A percentile compares a stretch with the other conserved stretches of the same genome.
Conservation (phyloP, 2,113 vertebrate genomes). For the Gallinago media region DNA sequence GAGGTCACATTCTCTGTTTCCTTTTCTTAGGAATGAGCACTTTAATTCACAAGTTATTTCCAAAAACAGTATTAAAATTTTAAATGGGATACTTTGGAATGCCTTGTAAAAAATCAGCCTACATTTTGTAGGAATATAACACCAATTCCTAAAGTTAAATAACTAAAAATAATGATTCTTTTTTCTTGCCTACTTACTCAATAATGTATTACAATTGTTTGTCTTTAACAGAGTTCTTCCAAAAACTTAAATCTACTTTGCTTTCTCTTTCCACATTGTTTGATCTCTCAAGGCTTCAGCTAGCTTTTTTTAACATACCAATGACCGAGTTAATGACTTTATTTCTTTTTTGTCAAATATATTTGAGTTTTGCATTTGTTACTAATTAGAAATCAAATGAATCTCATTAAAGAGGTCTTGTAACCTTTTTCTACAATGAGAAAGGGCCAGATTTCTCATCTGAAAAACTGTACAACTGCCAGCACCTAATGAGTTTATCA, state of each 20-base stretch:
- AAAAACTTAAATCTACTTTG: background rate
- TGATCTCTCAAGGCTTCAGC: background rate
- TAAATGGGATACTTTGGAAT: background rate
- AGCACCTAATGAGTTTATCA: constrained; percentile 48
- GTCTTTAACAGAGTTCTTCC: background rate
- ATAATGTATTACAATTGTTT: background rate
- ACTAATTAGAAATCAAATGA: constrained; percentile 64
- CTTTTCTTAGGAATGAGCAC: background rate
- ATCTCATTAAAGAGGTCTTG: constrained; percentile 36
- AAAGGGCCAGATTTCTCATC: constrained; percentile 33
- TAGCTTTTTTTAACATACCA: background rate
- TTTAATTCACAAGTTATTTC: background rate
- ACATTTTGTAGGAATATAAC: background rate
- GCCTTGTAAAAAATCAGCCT: background rate
- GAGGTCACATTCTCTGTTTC: background rate
- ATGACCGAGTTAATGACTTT: constrained; percentile 32
- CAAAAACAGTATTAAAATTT: background rate
- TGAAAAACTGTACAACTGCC: constrained; percentile 27
- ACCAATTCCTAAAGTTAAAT: background rate
- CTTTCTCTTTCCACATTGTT: background rate
- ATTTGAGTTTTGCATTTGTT: constrained; percentile 62
- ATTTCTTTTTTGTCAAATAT: constrained; percentile 63
- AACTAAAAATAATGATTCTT: background rate
- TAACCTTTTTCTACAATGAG: constrained; percentile 22
- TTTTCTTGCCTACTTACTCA: background rate